Base-by-base conservation (phyloP, 1,140 invertebrate species). In the Drosophila fuyamai region DNA sequence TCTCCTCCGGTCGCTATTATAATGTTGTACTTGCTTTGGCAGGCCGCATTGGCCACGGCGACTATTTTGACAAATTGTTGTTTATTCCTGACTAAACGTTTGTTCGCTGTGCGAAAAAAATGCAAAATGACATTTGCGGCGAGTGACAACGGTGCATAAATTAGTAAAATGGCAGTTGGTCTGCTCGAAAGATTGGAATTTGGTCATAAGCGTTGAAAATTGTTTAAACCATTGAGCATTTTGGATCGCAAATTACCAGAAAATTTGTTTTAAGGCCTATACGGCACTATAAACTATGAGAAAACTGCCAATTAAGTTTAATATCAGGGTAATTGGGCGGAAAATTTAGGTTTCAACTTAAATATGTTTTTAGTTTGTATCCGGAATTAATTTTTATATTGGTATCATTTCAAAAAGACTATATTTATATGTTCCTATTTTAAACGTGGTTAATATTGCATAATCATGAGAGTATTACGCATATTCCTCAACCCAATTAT, bases 71-170 rank as follows among this genome's bases (percentile, higher is more conserved):
- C 76, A 79, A 79, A 79, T 86, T 82, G 70, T 62, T 79, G 76
- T 79, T 82, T 79, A 76, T 66, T 82, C 58, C 79, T 76, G 70
- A 86, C 82, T 86, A 85, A 86, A 88, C 70, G 82, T 79, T 79
- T 88, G 78, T 77, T 58, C 36, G 73, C 13, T 16, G 48, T n/a
- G 47, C 73, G 29, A 51, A 76, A 51, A 74, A 65, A 76, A 76
- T 59, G 60, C 72, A 67, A 76, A 76, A 66, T 76, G 65, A 77
- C 75, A 78, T 72, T 58, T 48, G 66, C 44, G 66, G 66, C 66
- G 14, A 78, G 73, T 71, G 74, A 61, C 75, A 62, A 53, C 57
- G 65, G 74, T 71, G 75, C 75, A 78, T 78, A 78, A 78, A 78
- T 79, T 71, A 60, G 41, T 14, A 4, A 62, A 77, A 60, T 56